phyloP scores from a whole-genome alignment of 92 coral and sea anemone species.

The Bergia sp. region DNA sequence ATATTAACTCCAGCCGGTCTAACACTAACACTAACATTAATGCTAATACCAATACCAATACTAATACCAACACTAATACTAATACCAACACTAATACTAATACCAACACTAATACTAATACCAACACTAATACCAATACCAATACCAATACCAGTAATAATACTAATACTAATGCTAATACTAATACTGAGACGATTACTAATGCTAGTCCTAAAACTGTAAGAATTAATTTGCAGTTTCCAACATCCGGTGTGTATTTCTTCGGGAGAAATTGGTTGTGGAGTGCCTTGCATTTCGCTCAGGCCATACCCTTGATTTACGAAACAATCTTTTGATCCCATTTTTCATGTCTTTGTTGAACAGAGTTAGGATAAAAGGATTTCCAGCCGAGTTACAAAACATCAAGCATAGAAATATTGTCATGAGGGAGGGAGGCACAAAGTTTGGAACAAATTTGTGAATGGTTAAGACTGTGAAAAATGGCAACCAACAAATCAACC shows the following conservation, averaged over 20 bases:
- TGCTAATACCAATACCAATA: no score
- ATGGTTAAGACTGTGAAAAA: slow-evolving; percentile 74
- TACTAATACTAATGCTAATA: no score
- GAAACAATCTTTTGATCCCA: slow-evolving; percentile 52
- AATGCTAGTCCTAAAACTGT: neutral
- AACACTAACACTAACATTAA: no score
- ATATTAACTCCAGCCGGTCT: no score
- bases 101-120: no score
- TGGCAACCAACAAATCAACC: slow-evolving; percentile 78
- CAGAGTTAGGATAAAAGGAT: slow-evolving; percentile 67
- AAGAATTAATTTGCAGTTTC: neutral
- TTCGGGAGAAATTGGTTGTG: neutral
- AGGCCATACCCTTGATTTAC: slow-evolving; percentile 3
- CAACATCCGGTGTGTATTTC: neutral
- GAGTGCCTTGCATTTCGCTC: neutral
- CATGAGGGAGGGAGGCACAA: slow-evolving; percentile 69
- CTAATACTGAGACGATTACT: neutral
- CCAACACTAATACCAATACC: no score
- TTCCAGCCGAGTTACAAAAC: slow-evolving; percentile 76
- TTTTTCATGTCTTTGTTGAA: slow-evolving; percentile 69
- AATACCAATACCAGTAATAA: no score
- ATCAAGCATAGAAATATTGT: slow-evolving; percentile 65
- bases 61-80: no score
- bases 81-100: no score
- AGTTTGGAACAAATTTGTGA: slow-evolving; percentile 57